Base-by-base conservation (phyloP, 64 coral and sea anemone genomes). In the Montipora capricornis region DNA sequence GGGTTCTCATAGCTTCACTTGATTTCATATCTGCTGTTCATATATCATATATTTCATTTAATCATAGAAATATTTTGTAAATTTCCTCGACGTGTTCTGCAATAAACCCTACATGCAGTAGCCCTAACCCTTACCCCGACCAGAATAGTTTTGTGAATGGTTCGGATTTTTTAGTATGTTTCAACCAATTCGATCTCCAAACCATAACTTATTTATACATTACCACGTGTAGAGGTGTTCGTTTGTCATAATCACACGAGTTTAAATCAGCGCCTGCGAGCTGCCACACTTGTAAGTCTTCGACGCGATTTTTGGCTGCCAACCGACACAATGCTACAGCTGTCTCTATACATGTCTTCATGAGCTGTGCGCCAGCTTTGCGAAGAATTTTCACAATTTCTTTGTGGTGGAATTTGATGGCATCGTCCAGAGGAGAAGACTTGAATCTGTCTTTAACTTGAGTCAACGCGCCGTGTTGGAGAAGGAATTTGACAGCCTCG, bases 221-320 rank as follows among this genome's bases (percentile, higher is more conserved):
- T 78, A 97, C 95, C 74, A 97, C 93, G 55, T 97, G 95, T 3
- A 97, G 81, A 20, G 95, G 92, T 6, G 95, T 97, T 68, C 95
- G 83, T 6, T 93, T 93, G 44, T 97, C 95, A 20, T 97, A 97
- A 67, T 97, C 95, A 88, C 89, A 61, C 19, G 47, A 70, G 14
- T 97, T 97, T n/a, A 97, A 14, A 79, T 97, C 92, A 57, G 61
- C 95, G 6, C 92, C 92, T 52, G 89, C 95, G 5, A 94, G 77
- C 20, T 64, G 55, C 92, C 95, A 97, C 3, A 83, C 15, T 17
- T 66, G 47, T 10, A 97, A 77, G 88, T 97, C 89, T 74, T 97
- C 93, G 7, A 91, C 90, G 19, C 90, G 88, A 66, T 97, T 95
- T 58, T 97, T 95, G 1, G 95, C 95, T 6, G 95, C 95, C 8